Percentiles rank a stretch among this genome's conserved stretches.
Conservation (phyloP, 2,888 invertebrate species). For the Eudemis profundana region DNA sequence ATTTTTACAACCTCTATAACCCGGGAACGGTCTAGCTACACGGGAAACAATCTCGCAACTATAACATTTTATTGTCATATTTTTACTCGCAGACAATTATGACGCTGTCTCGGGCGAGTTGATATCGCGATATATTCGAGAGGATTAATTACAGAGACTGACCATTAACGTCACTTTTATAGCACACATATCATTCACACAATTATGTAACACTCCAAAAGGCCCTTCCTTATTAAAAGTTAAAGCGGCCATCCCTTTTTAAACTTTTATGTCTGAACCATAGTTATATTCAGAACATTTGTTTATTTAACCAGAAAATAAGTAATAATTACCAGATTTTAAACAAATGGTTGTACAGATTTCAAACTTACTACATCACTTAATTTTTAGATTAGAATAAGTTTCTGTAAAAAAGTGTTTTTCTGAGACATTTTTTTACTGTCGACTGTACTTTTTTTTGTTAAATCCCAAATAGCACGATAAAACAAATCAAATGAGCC, state of each 20-base stretch:
- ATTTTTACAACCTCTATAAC: conserved; percentile 23
- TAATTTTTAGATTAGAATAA: too few species aligned
- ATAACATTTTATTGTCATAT: conserved; percentile 35
- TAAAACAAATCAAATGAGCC: too few species aligned
- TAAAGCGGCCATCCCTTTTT: conserved; percentile 12
- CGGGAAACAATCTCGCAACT: conserved; percentile 32
- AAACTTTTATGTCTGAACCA: neutral
- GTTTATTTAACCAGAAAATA: too few species aligned
- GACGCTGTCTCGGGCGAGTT: conserved; percentile 34
- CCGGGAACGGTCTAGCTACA: conserved; percentile 8
- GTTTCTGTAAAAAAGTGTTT: too few species aligned
- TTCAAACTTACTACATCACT: too few species aligned
- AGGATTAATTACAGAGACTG: conserved; percentile 64
- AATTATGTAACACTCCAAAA: conserved; percentile 56
- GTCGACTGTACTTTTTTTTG: too few species aligned
- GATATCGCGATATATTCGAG: conserved; percentile 52
- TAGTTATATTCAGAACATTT: too few species aligned
- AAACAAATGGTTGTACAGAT: too few species aligned
- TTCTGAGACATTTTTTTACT: too few species aligned
- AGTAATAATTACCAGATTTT: too few species aligned
- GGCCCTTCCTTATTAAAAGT: conserved; percentile 46
- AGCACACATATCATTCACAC: conserved; percentile 65
- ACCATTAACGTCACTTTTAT: conserved; percentile 71
- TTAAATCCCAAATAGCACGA: too few species aligned
- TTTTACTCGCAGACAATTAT: conserved; percentile 41